A percentile compares a stretch with the other conserved stretches of the same genome.
Evolutionary conservation across 2,888 invertebrate species (phyloP).

Genomic region (Chloromyia formosa): DNA sequence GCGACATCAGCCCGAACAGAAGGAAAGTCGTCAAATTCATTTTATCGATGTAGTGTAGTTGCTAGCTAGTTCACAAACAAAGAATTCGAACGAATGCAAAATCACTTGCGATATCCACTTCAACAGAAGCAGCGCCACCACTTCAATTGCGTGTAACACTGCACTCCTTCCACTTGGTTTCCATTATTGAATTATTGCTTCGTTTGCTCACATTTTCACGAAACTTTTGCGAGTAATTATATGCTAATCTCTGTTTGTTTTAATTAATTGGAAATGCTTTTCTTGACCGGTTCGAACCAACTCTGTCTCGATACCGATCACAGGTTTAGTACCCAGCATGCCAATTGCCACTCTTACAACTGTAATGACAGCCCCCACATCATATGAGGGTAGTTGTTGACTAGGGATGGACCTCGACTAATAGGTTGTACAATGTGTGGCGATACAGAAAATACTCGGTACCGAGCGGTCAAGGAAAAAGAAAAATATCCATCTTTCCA

Average conservation of each 20-base stretch:
- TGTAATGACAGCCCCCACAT: too few species aligned
- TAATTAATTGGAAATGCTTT: not conserved
- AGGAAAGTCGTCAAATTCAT: conserved; percentile 64
- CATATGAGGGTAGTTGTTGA: too few species aligned
- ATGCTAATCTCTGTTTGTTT: not conserved
- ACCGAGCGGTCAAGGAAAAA: too few species aligned
- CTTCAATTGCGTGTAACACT: not conserved
- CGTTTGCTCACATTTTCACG: not conserved
- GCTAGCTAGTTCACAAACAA: not conserved
- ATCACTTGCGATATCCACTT: not conserved
- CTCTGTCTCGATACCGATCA: not conserved
- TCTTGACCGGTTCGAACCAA: not conserved
- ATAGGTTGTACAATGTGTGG: too few species aligned
- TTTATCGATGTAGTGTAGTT: conserved; percentile 37
- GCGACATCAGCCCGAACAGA: conserved; percentile 65
- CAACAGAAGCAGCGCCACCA: not conserved
- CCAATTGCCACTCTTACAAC: too few species aligned
- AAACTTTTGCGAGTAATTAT: not conserved
- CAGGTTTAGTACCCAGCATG: not conserved
- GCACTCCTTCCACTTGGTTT: not conserved
- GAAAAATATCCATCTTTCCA: too few species aligned
- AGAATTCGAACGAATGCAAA: not conserved
- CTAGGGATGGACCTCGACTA: too few species aligned
- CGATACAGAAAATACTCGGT: too few species aligned
- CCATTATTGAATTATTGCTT: not conserved